Conservation (phyloP, 2,113 vertebrate genomes). For the Blennius ocellaris region DNA sequence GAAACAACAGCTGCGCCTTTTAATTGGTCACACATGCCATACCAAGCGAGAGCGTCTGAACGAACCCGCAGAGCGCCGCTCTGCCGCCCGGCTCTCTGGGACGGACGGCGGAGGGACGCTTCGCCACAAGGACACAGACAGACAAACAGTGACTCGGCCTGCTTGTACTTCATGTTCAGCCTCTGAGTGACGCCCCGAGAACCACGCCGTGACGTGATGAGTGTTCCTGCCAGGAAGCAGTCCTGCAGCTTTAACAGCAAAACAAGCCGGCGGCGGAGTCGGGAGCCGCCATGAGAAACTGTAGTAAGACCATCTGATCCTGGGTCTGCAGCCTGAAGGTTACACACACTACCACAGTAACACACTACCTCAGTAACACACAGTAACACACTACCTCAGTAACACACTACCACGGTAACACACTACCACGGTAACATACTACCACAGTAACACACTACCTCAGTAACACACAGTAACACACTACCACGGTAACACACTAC, state of each 20-base stretch:
- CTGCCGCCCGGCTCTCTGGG: slow-evolving; percentile 30
- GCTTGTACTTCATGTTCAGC: slow-evolving; percentile 24
- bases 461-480: too few species aligned
- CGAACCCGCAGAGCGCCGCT: slow-evolving; percentile 22
- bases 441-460: too few species aligned
- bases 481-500: too few species aligned
- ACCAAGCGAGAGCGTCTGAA: slow-evolving; percentile 64
- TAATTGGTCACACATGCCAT: slow-evolving; percentile 78
- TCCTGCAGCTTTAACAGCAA: slow-evolving; percentile 48
- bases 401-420: too few species aligned
- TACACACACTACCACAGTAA: too few species aligned
- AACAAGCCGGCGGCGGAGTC: slow-evolving; percentile 10
- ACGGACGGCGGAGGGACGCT: slow-evolving; percentile 44
- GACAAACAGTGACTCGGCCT: slow-evolving; percentile 27
- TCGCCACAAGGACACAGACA: slow-evolving; percentile 49
- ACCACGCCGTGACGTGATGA: slow-evolving; percentile 22
- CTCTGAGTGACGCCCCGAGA: not conserved
- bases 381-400: too few species aligned
- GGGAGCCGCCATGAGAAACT: too few species aligned
- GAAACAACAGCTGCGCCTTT: slow-evolving; percentile 69
- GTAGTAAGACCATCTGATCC: too few species aligned
- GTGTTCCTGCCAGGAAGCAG: slow-evolving; percentile 51
- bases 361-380: too few species aligned
- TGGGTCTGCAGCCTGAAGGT: too few species aligned
- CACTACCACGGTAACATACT: too few species aligned